Evolutionary conservation across 1,140 invertebrate genomes (phyloP).

Genomic region (Drosophila persimilis): DNA sequence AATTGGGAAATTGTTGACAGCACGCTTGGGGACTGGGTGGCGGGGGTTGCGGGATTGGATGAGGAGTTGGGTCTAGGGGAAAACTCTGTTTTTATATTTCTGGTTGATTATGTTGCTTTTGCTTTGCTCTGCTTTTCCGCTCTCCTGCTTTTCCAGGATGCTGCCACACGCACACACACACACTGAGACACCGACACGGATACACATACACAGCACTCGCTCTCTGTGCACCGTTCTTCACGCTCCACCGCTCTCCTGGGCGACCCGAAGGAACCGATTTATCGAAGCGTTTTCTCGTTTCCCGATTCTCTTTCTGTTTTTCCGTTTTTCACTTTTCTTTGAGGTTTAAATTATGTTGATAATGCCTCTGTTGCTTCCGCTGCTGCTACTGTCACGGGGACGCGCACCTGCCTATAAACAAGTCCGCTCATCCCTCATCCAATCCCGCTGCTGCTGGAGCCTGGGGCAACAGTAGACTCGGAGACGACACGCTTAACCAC

Average conservation of each 20-base stretch:
- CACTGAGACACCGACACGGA: slow-evolving; percentile 10
- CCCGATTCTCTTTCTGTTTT: slow-evolving; percentile 18
- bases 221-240: no score
- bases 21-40: no score
- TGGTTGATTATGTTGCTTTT: slow-evolving; percentile 4
- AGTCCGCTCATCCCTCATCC: slow-evolving; percentile 41
- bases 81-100: neutral
- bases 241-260: no score
- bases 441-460: neutral
- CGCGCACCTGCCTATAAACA: slow-evolving; percentile 12
- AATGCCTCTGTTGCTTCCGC: slow-evolving; percentile 8
- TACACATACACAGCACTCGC: neutral
- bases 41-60: no score
- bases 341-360: slow-evolving; percentile 18
- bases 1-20: no score
- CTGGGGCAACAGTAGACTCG: slow-evolving; percentile 15
- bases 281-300: slow-evolving; percentile 11
- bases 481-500: slow-evolving; percentile 36
- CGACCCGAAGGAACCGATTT: slow-evolving; percentile 2
- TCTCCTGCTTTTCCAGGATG: neutral
- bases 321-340: slow-evolving; percentile 6
- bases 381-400: slow-evolving; percentile 3
- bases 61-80: no score
- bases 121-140: slow-evolving; percentile 9
- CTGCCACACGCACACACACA: slow-evolving; percentile 15